Evolutionary conservation across 2,113 vertebrate species (phyloP).

Genomic region (Eulemur rufifrons): DNA sequence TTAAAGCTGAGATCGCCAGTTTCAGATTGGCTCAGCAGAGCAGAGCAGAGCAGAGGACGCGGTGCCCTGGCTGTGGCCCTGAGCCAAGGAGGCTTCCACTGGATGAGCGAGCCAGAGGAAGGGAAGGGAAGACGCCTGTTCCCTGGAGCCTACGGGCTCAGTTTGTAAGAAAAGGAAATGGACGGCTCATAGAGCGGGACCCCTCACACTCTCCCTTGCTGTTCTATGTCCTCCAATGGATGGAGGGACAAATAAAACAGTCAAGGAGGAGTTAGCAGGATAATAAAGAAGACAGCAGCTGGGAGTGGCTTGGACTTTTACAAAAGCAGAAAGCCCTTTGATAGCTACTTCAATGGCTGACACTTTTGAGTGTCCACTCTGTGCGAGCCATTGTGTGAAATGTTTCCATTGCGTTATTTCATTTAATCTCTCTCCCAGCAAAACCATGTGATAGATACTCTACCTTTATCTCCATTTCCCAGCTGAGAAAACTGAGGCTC

Average conservation of each 20-base stretch:
- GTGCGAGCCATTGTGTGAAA: not conserved
- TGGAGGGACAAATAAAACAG: not conserved
- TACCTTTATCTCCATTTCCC: not conserved
- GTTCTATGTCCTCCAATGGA: not conserved
- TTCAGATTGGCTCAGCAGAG: not conserved
- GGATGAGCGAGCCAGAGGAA: not conserved
- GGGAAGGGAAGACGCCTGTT: not conserved
- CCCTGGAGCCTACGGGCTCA: not conserved
- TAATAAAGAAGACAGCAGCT: not conserved
- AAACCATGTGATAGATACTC: not conserved
- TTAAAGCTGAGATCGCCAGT: slow-evolving; percentile 51
- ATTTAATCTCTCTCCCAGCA: not conserved
- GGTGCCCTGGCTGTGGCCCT: not conserved
- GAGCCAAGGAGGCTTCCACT: not conserved
- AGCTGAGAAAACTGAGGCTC: not conserved
- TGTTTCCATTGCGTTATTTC: not conserved
- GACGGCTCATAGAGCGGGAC: not conserved
- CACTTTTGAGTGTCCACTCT: not conserved
- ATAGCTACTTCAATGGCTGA: not conserved
- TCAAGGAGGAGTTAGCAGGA: not conserved
- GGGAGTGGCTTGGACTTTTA: not conserved
- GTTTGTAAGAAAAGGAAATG: not conserved
- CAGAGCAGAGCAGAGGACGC: not conserved
- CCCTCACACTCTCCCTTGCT: not conserved
- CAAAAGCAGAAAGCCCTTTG: not conserved